Percentiles rank a stretch among this genome's conserved stretches.
phyloP scores from a whole-genome alignment of 2,113 vertebrate species.

The Oxyruncus cristatus region DNA sequence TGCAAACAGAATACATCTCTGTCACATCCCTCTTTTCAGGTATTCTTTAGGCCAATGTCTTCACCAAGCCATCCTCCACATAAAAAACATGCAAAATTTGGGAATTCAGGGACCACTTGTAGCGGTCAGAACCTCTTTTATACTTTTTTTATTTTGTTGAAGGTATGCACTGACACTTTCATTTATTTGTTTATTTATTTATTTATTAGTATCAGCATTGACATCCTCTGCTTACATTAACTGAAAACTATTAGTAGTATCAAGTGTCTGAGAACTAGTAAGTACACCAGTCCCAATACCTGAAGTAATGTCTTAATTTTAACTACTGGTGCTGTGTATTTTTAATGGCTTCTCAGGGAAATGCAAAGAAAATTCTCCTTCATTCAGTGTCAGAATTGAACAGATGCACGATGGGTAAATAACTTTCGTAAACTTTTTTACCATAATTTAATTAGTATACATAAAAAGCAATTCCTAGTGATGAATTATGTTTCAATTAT shows the following conservation, averaged over 20 bases:
- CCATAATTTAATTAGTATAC: background rate
- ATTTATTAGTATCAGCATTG: background rate
- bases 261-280: background rate
- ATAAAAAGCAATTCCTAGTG: background rate
- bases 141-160: background rate
- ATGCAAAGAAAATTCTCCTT: background rate
- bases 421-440: background rate
- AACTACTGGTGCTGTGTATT: background rate
- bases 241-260: background rate
- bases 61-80: background rate
- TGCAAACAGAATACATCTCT: background rate
- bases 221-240: background rate
- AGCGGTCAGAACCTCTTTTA: background rate
- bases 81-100: background rate
- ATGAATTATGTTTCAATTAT: background rate
- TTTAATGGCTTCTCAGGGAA: background rate
- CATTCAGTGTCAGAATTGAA: background rate
- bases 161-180: background rate
- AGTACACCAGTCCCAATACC: background rate
- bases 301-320: background rate
- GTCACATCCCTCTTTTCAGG: background rate
- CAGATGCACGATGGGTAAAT: background rate
- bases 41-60: background rate
- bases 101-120: accelerated
- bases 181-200: too few species aligned